Evolutionary conservation across 2,888 invertebrate species (phyloP), one percentile per base, ranked within the genome.

Genomic region (Ochropacha duplaris): DNA sequence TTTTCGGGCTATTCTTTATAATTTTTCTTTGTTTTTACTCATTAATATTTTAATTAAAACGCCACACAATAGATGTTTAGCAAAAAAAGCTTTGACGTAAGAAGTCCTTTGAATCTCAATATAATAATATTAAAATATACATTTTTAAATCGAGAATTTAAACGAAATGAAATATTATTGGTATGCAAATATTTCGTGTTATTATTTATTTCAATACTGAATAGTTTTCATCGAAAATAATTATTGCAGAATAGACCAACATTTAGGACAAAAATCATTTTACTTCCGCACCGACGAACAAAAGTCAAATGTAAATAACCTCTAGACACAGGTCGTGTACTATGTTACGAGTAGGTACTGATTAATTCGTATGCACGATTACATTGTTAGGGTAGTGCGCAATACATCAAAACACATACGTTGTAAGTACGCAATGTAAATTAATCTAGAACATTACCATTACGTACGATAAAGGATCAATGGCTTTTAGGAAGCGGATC

Each of bases 231-330:
- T 44, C 8, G 36, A 14, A n/a, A 31, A 31, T 31, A 51, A 31
- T 16, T 31, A 26, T 31, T 31, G 31, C 52, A 52, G 52, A 52
- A 52, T 52, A 31, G 64, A 61, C 78, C 84, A 79, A 77, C 77
- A 75, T 84, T 86, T 84, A 83, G 80, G 84, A 89, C 85, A 85
- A 84, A 83, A 52, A 83, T 79, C 74, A 81, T 81, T 79, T 81
- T 77, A 89, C 92, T 92, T 92, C 92, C 92, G 91, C 74, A 72
- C 78, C 73, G 76, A 74, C 82, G 85, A 77, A 83, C 83, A 83
- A 91, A 92, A 92, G 92, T 91, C 91, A 91, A 89, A 90, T 90
- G 91, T 92, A 88, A 92, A 92, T 81, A 92, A 92, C 92, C 90
- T 91, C 83, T 84, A 81, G 79, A 71, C 74, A 73, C 76, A 77